Evolutionary conservation across 2,113 vertebrate genomes (phyloP).

Genomic region (Pitta sordida): DNA sequence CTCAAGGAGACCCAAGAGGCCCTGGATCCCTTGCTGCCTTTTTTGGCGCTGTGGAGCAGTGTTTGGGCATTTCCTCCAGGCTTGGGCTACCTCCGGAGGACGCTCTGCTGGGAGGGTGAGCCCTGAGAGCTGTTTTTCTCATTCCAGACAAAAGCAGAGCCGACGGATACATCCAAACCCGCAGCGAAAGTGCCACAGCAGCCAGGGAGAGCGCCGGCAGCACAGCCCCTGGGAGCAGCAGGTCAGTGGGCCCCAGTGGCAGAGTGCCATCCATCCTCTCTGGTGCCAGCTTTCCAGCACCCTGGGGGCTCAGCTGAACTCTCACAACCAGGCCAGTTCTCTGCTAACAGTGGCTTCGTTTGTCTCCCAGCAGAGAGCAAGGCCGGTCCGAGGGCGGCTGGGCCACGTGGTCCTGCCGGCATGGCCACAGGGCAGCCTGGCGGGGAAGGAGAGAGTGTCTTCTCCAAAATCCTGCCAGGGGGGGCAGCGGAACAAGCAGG

Average conservation of each 20-base stretch:
- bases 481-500: conserved; percentile 96
- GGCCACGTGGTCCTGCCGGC: conserved; percentile 73
- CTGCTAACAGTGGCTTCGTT: neutral
- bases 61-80: neutral
- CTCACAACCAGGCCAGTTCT: rapidly evolving
- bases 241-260: conserved; percentile 69
- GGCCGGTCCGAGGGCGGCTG: conserved; percentile 59
- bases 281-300: neutral
- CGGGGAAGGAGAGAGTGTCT: conserved; percentile 87
- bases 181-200: conserved; percentile 80
- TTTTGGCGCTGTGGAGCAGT: neutral
- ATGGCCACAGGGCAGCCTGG: conserved; percentile 74
- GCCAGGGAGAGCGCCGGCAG: conserved; percentile 73
- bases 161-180: conserved; percentile 71
- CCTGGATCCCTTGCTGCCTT: neutral
- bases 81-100: rapidly evolving
- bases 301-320: neutral
- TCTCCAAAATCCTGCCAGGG: conserved; percentile 94
- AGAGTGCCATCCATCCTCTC: neutral
- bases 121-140: neutral
- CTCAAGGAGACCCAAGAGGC: neutral
- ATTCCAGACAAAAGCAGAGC: conserved; percentile 81
- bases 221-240: conserved; percentile 78
- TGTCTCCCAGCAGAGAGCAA: conserved; percentile 78
- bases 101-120: neutral